Evolutionary conservation across 2,113 vertebrate genomes (phyloP).

Genomic region (Lanius ludovicianus): DNA sequence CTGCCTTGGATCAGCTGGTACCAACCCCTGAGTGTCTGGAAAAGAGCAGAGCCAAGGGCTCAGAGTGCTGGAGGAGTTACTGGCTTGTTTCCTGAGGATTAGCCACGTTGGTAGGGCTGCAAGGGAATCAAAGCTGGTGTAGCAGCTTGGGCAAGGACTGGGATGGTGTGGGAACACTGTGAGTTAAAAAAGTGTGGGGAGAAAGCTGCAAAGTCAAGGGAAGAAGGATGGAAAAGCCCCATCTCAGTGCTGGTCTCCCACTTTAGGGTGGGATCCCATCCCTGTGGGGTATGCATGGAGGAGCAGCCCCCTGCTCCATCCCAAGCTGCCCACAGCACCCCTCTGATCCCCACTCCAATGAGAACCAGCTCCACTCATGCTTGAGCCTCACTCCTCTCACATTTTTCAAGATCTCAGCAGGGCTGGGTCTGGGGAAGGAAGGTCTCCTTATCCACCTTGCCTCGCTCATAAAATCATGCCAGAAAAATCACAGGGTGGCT

Average conservation of each 20-base stretch:
- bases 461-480: fast-evolving
- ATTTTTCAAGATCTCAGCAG: not conserved
- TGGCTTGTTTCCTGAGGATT: constrained; percentile 30
- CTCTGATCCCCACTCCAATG: not conserved
- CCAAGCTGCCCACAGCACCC: fast-evolving
- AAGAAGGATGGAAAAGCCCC: not conserved
- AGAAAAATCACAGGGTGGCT: not conserved
- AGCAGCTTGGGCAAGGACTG: not conserved
- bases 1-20: not conserved
- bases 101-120: not conserved
- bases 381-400: not conserved
- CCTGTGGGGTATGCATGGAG: fast-evolving
- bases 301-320: not conserved
- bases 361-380: not conserved
- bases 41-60: not conserved
- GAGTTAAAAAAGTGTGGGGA: not conserved
- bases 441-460: not conserved
- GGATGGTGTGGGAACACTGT: not conserved
- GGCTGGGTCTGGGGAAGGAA: not conserved
- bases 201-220: not conserved
- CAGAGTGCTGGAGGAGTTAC: not conserved
- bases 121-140: not conserved
- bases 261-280: not conserved
- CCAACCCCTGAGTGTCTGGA: not conserved
- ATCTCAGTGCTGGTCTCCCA: fast-evolving